A percentile compares a stretch with the other conserved stretches of the same genome.
phyloP scores from a whole-genome alignment of 2,888 invertebrate species.

The Epinotia demarniana region DNA sequence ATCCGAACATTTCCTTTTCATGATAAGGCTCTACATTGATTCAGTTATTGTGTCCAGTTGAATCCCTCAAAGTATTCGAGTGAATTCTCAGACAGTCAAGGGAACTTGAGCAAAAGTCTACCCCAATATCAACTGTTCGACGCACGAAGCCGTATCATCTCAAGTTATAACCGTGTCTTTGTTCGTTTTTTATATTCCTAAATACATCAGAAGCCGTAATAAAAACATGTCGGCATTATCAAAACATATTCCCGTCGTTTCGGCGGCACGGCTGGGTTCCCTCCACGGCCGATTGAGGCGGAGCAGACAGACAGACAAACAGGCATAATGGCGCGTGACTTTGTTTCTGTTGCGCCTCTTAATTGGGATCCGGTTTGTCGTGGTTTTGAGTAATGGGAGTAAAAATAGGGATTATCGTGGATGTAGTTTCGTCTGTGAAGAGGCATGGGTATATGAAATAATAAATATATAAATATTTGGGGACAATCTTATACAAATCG shows the following conservation, averaged over 20 bases:
- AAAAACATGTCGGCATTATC: conserved; percentile 59
- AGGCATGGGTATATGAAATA: not conserved
- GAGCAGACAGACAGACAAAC: conserved; percentile 57
- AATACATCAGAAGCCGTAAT: conserved; percentile 47
- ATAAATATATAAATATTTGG: too few species aligned
- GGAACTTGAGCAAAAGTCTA: not conserved
- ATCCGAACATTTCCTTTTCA: too few species aligned
- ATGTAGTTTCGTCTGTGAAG: not conserved
- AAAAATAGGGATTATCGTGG: conserved; percentile 17
- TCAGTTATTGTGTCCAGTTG: too few species aligned
- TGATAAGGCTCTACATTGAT: too few species aligned
- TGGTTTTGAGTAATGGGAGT: conserved; percentile 36
- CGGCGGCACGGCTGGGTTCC: conserved; percentile 73
- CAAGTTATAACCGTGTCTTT: not conserved
- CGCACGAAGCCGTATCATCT: not conserved
- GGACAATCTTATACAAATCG: too few species aligned
- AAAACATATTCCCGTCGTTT: conserved; percentile 65
- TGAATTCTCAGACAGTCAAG: too few species aligned
- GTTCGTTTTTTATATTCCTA: conserved; percentile 33
- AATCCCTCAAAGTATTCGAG: too few species aligned
- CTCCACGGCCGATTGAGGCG: conserved; percentile 65
- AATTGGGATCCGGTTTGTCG: conserved; percentile 69
- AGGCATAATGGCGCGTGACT: conserved; percentile 72
- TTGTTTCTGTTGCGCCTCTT: conserved; percentile 72
- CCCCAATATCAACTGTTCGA: not conserved